Evolutionary conservation across 2,888 invertebrate species (phyloP), one percentile per base, ranked within the genome.

Genomic region (Crepidodera aurea): DNA sequence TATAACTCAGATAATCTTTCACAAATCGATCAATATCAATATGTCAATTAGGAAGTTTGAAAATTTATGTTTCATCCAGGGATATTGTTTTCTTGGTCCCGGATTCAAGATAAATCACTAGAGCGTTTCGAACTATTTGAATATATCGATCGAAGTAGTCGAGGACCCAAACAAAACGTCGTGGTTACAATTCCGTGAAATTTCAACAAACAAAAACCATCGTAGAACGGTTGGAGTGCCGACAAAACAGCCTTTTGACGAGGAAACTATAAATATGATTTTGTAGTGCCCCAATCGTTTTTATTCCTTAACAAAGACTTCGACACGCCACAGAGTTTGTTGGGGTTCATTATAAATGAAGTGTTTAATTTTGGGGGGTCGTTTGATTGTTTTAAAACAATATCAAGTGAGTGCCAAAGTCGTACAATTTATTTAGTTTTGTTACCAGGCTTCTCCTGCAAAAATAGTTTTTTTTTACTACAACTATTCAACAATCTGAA

Each of bases 81-180:
- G 16, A 40, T 54, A 40, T 54, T 54, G 53, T 54, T 54, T 42
- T 27, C 46, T 46, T 25, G 25, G 46, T 46, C 46, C 46, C 53
- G n/a, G 3, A 54, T 40, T 42, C 40, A 29, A 40, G 40, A 53
- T 1, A 53, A 53, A 53, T 40, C 40, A 40, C 53, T 54, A 13
- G 29, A 40, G 39, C 40, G 29, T 12, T 42, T 27, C 18, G 29
- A 54, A 54, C 42, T 40, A 18, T 25, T 54, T 16, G 40, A 40
- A 39, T 56, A 39, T 56, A 56, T 56, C 16, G 44, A 48, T 48
- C 46, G 22, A n/a, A n/a, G n/a, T n/a, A n/a, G 29, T 34, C 15
- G 37, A 37, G 15, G 37, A 1, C 29, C n/a, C 22, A 39, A 51
- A 53, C 53, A 42, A 53, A 53, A 53, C 53, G 12, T 12, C 27